Evolutionary conservation across 1,140 invertebrate genomes (phyloP).

Genomic region (Zaprionus ghesquierei): DNA sequence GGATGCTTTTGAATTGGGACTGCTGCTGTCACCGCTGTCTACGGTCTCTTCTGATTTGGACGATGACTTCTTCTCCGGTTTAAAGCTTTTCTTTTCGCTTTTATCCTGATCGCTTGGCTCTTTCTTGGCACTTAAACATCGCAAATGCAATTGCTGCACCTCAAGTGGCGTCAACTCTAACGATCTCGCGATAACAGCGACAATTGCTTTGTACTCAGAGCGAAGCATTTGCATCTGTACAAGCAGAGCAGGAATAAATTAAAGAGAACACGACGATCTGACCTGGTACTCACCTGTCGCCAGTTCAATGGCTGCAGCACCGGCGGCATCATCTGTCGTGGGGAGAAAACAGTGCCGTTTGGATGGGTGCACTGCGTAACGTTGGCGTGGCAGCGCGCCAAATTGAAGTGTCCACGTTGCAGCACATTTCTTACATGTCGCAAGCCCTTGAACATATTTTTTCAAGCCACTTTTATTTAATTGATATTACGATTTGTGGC

Average conservation of each 20-base stretch:
- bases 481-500: conserved; percentile 20
- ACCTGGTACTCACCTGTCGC: conserved; percentile 54
- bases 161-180: conserved; percentile 59
- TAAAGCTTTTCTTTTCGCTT: conserved; percentile 57
- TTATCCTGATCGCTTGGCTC: not conserved
- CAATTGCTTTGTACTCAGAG: conserved; percentile 83
- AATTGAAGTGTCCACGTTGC: conserved; percentile 56
- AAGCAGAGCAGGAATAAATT: not conserved
- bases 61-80: conserved; percentile 44
- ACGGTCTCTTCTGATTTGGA: not conserved
- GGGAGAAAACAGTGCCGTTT: not conserved
- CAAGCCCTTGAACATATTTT: conserved; percentile 69
- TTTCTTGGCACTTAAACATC: conserved; percentile 39
- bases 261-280: no score
- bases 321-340: conserved; percentile 3
- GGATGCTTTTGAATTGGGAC: conserved; percentile 4
- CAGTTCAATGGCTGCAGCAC: conserved; percentile 49
- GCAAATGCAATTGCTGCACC: conserved; percentile 60
- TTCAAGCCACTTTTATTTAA: conserved; percentile 34
- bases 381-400: conserved; percentile 24
- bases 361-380: conserved; percentile 20
- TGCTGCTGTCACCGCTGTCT: not conserved
- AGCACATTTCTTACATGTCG: conserved; percentile 66
- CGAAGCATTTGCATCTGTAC: conserved; percentile 72
- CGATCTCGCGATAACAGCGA: conserved; percentile 70